These are phyloP conservation scores for Notothenia coriiceps DNA, from an alignment of 2,113 vertebrate species.

Conservation along the genomic window DNA sequence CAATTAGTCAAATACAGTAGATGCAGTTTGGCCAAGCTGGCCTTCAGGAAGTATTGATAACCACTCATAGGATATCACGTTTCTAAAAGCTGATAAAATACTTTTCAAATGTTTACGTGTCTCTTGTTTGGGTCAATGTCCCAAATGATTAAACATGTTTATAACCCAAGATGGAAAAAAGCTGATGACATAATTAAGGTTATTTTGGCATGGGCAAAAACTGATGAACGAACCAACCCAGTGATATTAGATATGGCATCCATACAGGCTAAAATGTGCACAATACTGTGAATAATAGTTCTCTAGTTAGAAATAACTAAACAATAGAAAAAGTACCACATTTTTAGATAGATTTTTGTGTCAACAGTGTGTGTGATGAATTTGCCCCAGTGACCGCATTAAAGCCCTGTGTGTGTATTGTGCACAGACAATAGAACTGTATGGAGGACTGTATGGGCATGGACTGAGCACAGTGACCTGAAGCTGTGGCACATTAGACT, in stretches of 20 bases:
- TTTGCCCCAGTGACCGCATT: slow-evolving; percentile 35
- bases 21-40: too few species aligned
- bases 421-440: slow-evolving; percentile 52
- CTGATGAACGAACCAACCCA: not conserved
- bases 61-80: too few species aligned
- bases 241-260: not conserved
- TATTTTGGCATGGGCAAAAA: not conserved
- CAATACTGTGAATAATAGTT: not conserved
- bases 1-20: too few species aligned
- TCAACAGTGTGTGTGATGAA: slow-evolving; percentile 19
- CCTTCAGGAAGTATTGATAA: too few species aligned
- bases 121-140: not conserved
- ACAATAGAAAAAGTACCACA: not conserved
- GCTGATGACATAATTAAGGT: not conserved
- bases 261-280: not conserved
- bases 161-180: not conserved
- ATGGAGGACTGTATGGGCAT: slow-evolving; percentile 27
- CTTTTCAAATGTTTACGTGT: too few species aligned
- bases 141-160: not conserved
- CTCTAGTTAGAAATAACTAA: not conserved
- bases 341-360: not conserved
- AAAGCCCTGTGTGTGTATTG: slow-evolving; percentile 39
- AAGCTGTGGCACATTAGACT: slow-evolving; percentile 58
- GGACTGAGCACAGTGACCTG: slow-evolving; percentile 61
- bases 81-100: too few species aligned